Base-by-base conservation (phyloP, 35 echinoderm and acorn worm species). In the Patiria miniata region DNA sequence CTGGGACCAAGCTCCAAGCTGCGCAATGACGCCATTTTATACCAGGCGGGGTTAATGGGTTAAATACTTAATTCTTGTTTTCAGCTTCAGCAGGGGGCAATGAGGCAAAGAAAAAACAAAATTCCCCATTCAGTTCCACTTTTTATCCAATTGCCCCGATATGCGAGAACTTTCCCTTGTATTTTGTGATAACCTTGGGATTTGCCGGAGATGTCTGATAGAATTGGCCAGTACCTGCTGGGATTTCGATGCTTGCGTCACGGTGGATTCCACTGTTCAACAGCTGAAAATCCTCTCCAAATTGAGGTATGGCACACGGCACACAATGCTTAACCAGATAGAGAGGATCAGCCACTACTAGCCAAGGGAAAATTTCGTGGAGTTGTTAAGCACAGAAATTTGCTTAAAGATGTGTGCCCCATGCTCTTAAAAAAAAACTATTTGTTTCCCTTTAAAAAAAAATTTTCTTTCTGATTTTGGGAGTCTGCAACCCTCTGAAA, bases 31-130 rank as follows among this genome's bases (percentile, higher is more conserved):
- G 65, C 34, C 26, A 36, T 26, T 26, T 36, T 73, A 5, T 15
- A 73, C 42, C 34, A 73, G 26, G 34, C 1, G 1, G 65, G 65
- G 65, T 34, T 73, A 26, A 73, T 73, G 34, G 65, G 65, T 73
- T 73, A 73, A 73, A 34, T 26, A 34, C 26, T 32, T 73, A 73
- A 73, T 73, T 73, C 65, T 73, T 73, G 65, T 73, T 73, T 36
- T 73, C 65, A 73, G 65, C 26, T 14, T 73, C 7, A 73, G 34
- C 14, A 73, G 65, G 29, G 65, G 34, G 32, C n/a, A n/a, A n/a
- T n/a, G 34, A 73, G 65, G 34, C 14, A 26, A 32, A 73, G 65
- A 73, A 73, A 7, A 60, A 60, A 26, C 28, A n/a, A n/a, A n/a
- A n/a, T n/a, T 47, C 12, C 4, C 4, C 4, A 12, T 47, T 47